Conservation (phyloP, 2,888 invertebrate species). For the Leptopilina drosophilae region DNA sequence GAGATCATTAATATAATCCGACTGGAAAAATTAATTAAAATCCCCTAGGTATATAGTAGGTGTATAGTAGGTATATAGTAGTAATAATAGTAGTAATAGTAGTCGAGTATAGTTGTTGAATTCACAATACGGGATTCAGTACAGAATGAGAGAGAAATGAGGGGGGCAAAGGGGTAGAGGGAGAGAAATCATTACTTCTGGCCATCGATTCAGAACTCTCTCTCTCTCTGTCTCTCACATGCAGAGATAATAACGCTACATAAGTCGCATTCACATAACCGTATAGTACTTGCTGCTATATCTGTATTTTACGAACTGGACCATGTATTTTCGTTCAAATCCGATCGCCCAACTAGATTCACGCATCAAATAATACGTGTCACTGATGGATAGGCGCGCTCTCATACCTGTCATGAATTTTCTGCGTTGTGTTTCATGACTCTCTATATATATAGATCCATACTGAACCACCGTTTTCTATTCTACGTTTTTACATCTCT, state of each 20-base stretch:
- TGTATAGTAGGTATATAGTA: no score
- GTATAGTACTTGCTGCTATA: background rate
- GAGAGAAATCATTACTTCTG: constrained; percentile 8
- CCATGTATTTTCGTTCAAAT: constrained; percentile 19
- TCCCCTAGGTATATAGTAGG: background rate
- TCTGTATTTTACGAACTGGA: background rate
- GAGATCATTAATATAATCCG: background rate
- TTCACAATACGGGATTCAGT: no score
- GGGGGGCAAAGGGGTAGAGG: background rate
- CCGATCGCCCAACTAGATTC: constrained; percentile 36
- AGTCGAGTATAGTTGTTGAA: background rate
- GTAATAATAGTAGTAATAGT: no score
- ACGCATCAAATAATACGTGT: constrained; percentile 40
- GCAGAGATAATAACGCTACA: constrained; percentile 8
- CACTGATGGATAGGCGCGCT: constrained; percentile 40
- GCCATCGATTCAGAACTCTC: background rate
- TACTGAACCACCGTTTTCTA: background rate
- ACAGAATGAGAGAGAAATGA: no score
- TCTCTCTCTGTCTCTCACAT: background rate
- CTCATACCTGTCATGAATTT: constrained; percentile 39
- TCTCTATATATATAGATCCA: background rate
- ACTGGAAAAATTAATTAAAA: constrained; percentile 1
- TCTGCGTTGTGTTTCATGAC: constrained; percentile 24
- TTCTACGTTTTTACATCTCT: background rate
- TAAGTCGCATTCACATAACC: constrained; percentile 11